Conservation (phyloP, 2,888 invertebrate species). For the Lasioglossum villosulum region DNA sequence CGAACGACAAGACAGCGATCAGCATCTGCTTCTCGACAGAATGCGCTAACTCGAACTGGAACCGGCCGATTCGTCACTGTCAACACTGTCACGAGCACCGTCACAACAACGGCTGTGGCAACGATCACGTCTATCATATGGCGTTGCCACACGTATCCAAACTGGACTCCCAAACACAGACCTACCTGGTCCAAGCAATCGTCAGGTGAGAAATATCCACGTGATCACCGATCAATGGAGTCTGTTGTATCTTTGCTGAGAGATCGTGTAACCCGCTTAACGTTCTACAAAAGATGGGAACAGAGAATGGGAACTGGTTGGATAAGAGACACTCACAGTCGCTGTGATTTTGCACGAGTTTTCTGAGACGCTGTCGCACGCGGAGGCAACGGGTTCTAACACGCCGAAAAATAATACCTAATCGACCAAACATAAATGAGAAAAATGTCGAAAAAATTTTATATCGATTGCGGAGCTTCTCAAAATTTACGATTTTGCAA, state of each 20-base stretch:
- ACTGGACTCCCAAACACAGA: slow-evolving; percentile 95
- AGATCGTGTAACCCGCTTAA: slow-evolving; percentile 55
- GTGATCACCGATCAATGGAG: not conserved
- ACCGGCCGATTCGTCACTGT: slow-evolving; percentile 97
- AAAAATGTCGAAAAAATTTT: not conserved
- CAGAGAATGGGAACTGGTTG: slow-evolving; percentile 29
- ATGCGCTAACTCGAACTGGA: slow-evolving; percentile 98
- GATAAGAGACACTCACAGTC: slow-evolving; percentile 34
- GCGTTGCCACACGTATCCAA: slow-evolving; percentile 94
- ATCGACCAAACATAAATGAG: not conserved
- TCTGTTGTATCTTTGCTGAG: slow-evolving; percentile 32
- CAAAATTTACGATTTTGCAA: not conserved
- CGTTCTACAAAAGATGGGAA: slow-evolving; percentile 27
- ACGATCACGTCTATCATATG: slow-evolving; percentile 95
- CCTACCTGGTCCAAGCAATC: slow-evolving; percentile 97
- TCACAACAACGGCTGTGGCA: slow-evolving; percentile 94
- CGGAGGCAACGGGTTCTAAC: slow-evolving; percentile 29
- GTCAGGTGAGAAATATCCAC: slow-evolving; percentile 88
- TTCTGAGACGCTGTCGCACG: slow-evolving; percentile 1
- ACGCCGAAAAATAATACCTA: not conserved
- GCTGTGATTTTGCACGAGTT: slow-evolving; percentile 59
- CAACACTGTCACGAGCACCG: slow-evolving; percentile 95
- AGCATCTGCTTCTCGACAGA: slow-evolving; percentile 98
- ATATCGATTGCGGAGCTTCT: not conserved
- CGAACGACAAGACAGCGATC: slow-evolving; percentile 95